Conservation (phyloP, 2,888 invertebrate genomes). For the Tribolium freemani region DNA sequence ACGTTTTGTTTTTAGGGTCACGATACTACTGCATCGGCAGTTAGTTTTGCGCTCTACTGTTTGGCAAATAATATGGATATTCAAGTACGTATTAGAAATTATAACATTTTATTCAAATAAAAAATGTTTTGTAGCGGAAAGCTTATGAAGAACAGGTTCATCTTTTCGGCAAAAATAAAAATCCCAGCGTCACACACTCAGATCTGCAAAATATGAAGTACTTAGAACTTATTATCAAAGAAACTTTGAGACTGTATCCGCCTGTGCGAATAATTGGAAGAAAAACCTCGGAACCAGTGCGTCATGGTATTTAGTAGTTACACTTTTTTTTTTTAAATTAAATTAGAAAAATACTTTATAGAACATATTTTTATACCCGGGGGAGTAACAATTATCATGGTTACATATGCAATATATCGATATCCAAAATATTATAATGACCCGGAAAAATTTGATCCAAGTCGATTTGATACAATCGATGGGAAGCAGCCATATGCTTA, state of each 20-base stretch:
- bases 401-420: conserved; percentile 66
- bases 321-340: not conserved
- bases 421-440: conserved; percentile 70
- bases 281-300: conserved; percentile 46
- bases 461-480: conserved; percentile 66
- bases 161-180: conserved; percentile 58
- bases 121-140: conserved; percentile 47
- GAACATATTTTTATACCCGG: no score
- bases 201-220: conserved; percentile 61
- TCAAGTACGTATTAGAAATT: no score
- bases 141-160: conserved; percentile 62
- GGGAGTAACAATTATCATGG: not conserved
- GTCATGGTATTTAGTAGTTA: not conserved
- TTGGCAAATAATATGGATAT: conserved; percentile 47
- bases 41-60: conserved; percentile 67
- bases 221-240: conserved; percentile 61
- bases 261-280: conserved; percentile 58
- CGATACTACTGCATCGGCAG: conserved; percentile 68
- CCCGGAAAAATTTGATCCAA: conserved; percentile 71
- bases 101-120: not conserved
- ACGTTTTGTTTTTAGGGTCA: conserved; percentile 67
- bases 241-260: conserved; percentile 59
- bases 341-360: no score
- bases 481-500: conserved; percentile 70
- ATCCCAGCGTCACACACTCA: conserved; percentile 51